These are phyloP conservation scores for Mycteria americana DNA, from an alignment of 2,797 vertebrate genomes.

Conservation along the genomic window DNA sequence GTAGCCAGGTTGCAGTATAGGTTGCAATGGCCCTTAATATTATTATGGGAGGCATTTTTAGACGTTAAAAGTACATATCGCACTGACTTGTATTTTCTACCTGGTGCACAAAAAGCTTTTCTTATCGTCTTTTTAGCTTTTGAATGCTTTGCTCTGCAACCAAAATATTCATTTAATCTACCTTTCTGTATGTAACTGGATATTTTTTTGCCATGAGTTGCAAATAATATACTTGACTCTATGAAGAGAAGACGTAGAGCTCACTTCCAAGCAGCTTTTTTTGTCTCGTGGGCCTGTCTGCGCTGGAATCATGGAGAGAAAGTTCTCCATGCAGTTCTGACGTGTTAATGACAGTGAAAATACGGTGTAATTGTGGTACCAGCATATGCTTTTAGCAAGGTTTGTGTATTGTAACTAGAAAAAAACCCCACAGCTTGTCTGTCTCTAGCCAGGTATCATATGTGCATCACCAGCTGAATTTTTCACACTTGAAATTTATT, in stretches of 20 bases:
- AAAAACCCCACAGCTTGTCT: fast-evolving
- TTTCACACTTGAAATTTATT: background rate
- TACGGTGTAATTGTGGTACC: background rate
- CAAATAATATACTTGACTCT: background rate
- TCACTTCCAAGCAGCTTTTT: background rate
- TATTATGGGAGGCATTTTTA: background rate
- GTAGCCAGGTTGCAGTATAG: background rate
- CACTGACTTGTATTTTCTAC: background rate
- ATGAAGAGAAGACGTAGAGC: background rate
- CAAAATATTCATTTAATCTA: background rate
- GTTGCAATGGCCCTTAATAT: background rate
- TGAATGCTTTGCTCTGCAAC: background rate
- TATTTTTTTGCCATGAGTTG: background rate
- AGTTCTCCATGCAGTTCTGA: background rate
- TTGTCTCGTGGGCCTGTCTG: background rate
- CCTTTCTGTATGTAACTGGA: background rate
- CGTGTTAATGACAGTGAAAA: background rate
- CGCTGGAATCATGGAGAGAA: background rate
- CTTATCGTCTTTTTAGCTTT: background rate
- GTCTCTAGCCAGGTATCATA: background rate
- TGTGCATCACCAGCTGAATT: background rate
- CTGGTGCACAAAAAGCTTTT: background rate
- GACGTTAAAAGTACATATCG: background rate
- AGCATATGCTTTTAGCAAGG: background rate
- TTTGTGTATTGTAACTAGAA: background rate